These are phyloP conservation scores for Dynastes grantii DNA, from an alignment of 2,888 invertebrate genomes.

Conservation along the genomic window DNA sequence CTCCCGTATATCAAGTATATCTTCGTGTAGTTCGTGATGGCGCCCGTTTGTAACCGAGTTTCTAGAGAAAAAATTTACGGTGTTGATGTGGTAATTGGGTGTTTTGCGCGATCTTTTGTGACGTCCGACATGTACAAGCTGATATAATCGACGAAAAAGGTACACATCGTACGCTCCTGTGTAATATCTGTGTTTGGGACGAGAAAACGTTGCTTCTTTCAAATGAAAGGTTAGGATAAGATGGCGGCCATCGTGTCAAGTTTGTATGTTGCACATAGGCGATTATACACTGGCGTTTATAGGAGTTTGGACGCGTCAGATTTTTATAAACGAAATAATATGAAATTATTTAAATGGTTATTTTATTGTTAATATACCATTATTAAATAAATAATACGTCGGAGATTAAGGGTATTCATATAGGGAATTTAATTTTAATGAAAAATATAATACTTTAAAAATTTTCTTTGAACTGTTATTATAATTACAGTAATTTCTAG, in stretches of 20 bases:
- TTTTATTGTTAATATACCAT: neutral
- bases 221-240: constrained; percentile 27
- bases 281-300: neutral
- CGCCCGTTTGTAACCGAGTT: constrained; percentile 44
- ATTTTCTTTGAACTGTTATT: too few species aligned
- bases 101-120: neutral
- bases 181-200: neutral
- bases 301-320: neutral
- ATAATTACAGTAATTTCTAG: too few species aligned
- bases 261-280: neutral
- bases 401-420: neutral
- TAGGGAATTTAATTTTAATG: neutral
- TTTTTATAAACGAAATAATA: neutral
- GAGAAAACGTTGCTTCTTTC: neutral
- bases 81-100: constrained; percentile 1
- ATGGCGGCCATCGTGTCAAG: neutral
- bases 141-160: constrained; percentile 11
- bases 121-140: neutral
- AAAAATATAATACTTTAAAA: too few species aligned
- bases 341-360: neutral
- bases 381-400: neutral
- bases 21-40: constrained; percentile 38
- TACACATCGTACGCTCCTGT: neutral
- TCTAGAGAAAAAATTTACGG: neutral
- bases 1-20: constrained; percentile 36